A percentile compares a stretch with the other conserved stretches of the same genome.
Evolutionary conservation across 2,113 vertebrate genomes (phyloP).

Genomic region (Amblyornis subalaris): DNA sequence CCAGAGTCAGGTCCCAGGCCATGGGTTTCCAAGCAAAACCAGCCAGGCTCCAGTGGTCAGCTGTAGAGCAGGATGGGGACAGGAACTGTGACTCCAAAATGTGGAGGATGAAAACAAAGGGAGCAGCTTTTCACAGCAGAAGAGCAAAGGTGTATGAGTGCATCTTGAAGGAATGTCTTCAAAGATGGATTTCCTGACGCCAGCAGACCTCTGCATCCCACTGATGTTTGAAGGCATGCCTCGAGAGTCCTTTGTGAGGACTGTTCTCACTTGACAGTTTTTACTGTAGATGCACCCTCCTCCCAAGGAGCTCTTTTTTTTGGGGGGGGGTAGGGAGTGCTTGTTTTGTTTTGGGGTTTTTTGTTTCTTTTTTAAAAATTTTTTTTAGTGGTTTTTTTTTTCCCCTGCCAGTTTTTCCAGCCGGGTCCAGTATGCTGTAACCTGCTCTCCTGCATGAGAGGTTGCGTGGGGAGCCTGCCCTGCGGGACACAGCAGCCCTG

Average conservation of each 20-base stretch:
- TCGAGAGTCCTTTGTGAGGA: neutral
- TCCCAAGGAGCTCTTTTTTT: neutral
- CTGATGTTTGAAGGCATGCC: neutral
- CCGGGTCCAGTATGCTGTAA: neutral
- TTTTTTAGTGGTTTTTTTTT: neutral
- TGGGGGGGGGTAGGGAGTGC: neutral
- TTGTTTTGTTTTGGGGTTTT: neutral
- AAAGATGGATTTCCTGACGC: neutral
- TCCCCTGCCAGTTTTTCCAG: neutral
- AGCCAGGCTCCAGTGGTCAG: fast-evolving
- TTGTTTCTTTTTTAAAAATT: neutral
- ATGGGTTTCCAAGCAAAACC: neutral
- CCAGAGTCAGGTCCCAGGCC: neutral
- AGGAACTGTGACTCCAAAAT: neutral
- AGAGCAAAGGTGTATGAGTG: neutral
- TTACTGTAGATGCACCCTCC: neutral
- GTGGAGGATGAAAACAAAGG: neutral
- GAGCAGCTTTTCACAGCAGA: neutral
- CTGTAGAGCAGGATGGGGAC: neutral
- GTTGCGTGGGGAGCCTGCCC: neutral
- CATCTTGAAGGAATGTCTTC: neutral
- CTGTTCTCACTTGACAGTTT: neutral
- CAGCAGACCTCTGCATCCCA: neutral
- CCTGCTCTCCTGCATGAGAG: neutral
- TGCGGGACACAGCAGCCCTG: neutral